Evolutionary conservation across 2,113 vertebrate species (phyloP), one percentile per base, ranked within the genome.

Genomic region (Chionis minor): DNA sequence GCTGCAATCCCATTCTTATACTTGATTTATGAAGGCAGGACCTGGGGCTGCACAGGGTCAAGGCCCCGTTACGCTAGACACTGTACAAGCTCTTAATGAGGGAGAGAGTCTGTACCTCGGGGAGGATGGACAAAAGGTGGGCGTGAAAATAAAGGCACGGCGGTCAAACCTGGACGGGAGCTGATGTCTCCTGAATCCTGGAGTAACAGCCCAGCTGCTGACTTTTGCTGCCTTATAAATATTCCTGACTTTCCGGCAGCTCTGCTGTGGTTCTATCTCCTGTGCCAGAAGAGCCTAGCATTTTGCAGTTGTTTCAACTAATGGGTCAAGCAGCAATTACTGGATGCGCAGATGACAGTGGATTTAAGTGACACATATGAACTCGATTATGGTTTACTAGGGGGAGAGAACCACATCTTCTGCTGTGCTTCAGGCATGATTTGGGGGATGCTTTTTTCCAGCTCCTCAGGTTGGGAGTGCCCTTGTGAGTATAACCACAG

Each of bases 11-110:
- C 69, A 75, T 95, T 94, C 42, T 95, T 82, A 71, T 67, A 65
- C 56, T 81, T 96, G 95, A 92, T 94, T 91, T 96, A 87, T 95
- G 78, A 77, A 92, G 70, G 77, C 66, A 85, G 35, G 73, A 22
- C 54, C 78, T 55, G 70, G 56, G 56, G 61, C 65, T 78, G 26
- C 30, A 42, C 35, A 52, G 55, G 74, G 81, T 89, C 30, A 27
- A 61, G 73, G 28, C 58, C 32, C 26, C 0, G 2, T 82, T 95
- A 75, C 8, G 15, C 51, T 22, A 67, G 73, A n/a, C 40, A 66
- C 45, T 82, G 45, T 62, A 75, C 1, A 9, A n/a, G 20, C 42
- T 91, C 5, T 32, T 73, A 94, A 88, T 75, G 88, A 92, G 47
- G 12, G 78, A 86, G 9, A 55, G 3, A 67, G 54, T 38, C 45